Evolutionary conservation across 2,113 vertebrate genomes (phyloP).

Genomic region (Loxodonta africana): DNA sequence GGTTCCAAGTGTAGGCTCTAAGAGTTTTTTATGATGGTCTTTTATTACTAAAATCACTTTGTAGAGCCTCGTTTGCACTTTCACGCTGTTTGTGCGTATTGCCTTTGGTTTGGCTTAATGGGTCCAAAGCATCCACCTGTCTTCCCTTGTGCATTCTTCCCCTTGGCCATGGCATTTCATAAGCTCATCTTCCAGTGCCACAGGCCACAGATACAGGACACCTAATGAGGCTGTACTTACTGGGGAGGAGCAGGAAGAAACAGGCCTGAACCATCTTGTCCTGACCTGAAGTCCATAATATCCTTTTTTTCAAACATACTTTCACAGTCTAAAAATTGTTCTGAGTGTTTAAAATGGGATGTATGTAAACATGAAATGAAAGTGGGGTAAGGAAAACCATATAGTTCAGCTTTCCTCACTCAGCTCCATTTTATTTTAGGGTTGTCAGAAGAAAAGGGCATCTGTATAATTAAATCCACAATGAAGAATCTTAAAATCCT

Average conservation of each 20-base stretch:
- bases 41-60: neutral
- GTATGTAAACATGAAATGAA: neutral
- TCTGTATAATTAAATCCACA: conserved; percentile 31
- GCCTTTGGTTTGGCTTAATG: neutral
- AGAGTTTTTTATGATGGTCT: neutral
- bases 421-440: neutral
- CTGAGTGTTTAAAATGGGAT: neutral
- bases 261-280: neutral
- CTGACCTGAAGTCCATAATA: neutral
- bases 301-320: neutral
- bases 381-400: neutral
- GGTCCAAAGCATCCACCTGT: neutral
- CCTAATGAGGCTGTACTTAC: neutral
- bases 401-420: neutral
- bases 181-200: neutral
- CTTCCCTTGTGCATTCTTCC: neutral
- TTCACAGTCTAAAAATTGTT: neutral
- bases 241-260: neutral
- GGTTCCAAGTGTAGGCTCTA: neutral
- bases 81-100: neutral
- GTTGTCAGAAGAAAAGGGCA: neutral
- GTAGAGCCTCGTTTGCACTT: neutral
- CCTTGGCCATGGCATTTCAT: neutral
- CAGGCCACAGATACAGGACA: neutral
- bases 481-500: conserved; percentile 13